Conservation (phyloP, 2,797 vertebrate species). For the Furcifer pardalis region DNA sequence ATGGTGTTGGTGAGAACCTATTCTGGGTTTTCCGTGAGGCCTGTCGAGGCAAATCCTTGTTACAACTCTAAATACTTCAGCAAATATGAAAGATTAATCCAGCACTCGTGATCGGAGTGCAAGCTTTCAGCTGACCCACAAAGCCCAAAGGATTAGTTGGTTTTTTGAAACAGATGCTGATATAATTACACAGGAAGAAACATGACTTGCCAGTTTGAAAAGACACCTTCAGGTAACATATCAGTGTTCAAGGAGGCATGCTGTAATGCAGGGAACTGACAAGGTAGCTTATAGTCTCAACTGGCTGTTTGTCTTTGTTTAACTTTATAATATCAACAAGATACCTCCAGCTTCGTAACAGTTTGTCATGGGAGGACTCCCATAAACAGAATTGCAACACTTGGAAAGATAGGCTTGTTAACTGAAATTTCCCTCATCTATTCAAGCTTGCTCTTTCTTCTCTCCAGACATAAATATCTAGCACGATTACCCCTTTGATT, state of each 20-base stretch:
- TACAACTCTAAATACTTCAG: constrained; percentile 48
- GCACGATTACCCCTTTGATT: constrained; percentile 58
- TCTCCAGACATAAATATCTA: constrained; percentile 58
- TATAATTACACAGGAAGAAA: constrained; percentile 52
- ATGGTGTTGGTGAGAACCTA: constrained; percentile 14
- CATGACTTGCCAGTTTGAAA: constrained; percentile 36
- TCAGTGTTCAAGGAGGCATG: constrained; percentile 29
- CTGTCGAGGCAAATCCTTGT: constrained; percentile 58
- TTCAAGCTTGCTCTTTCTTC: constrained; percentile 61
- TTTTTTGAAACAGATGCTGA: constrained; percentile 53
- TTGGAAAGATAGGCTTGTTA: constrained; percentile 47
- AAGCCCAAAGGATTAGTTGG: constrained; percentile 48
- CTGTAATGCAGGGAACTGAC: constrained; percentile 39
- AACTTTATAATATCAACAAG: constrained; percentile 9
- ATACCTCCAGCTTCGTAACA: constrained; percentile 41
- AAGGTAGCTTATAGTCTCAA: constrained; percentile 35
- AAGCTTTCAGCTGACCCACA: constrained; percentile 35
- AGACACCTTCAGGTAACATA: constrained; percentile 45
- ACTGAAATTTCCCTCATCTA: constrained; percentile 58
- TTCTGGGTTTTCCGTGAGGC: background rate
- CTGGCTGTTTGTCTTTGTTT: constrained; percentile 14
- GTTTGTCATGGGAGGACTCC: constrained; percentile 42
- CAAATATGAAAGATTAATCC: constrained; percentile 59
- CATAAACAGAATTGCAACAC: constrained; percentile 46
- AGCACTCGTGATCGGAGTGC: background rate